Conservation (phyloP, 2,113 vertebrate genomes). For the Tragulus kanchil region DNA sequence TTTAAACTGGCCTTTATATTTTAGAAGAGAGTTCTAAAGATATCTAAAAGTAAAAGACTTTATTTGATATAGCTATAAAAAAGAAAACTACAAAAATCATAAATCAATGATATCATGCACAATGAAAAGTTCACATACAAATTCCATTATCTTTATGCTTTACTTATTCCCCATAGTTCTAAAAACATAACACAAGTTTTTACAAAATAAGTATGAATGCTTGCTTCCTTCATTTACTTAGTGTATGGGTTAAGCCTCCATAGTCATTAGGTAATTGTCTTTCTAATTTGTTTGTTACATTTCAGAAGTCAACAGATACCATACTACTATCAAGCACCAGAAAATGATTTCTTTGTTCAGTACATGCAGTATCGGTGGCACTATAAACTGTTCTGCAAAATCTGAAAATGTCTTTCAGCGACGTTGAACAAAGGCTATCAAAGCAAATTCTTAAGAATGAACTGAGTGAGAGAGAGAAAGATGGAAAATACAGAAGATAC, state of each 20-base stretch:
- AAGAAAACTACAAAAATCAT: neutral
- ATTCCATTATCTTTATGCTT: neutral
- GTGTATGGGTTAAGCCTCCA: neutral
- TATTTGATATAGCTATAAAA: neutral
- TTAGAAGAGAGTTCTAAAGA: neutral
- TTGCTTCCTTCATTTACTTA: neutral
- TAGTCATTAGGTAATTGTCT: neutral
- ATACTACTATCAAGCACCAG: neutral
- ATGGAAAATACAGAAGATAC: neutral
- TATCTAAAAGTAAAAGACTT: neutral
- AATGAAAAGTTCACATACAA: neutral
- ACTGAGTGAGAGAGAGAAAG: neutral
- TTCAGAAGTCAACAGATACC: neutral
- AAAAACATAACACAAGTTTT: neutral
- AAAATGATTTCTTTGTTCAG: neutral
- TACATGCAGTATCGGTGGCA: neutral
- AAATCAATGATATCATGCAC: neutral
- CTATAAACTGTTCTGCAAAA: neutral
- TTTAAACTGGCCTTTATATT: neutral
- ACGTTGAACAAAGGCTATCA: neutral
- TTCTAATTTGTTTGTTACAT: neutral
- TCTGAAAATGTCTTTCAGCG: slow-evolving; percentile 29
- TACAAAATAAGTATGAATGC: neutral
- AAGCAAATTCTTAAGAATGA: neutral
- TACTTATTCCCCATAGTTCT: neutral